Evolutionary conservation across 2,797 vertebrate species (phyloP), one percentile per base, ranked within the genome.

Genomic region (Neostethus bicornis): DNA sequence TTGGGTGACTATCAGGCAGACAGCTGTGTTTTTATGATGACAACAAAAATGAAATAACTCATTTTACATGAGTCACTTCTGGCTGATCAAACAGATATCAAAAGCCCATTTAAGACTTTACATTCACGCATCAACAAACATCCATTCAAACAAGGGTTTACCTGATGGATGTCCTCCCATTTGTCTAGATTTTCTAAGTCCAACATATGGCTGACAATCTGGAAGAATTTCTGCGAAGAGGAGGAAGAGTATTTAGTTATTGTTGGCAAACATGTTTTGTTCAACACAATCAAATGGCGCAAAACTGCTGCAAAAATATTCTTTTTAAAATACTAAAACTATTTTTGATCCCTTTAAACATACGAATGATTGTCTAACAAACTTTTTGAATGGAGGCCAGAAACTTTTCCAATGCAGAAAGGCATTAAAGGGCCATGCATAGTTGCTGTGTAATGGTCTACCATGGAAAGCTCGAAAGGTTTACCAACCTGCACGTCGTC

Each of bases 91-190:
- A 46, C 10, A 26, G 21, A 12, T 25, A 32, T 23, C 7, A 50
- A 11, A 7, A 48, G 17, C 1, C n/a, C 5, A 20, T n/a, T 12
- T 1, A 60, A 29, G 68, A 2, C 37, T 12, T 39, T 14, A 3
- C 9, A 35, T 31, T 46, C 48, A 51, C 31, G 44, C 44, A 51
- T 10, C 11, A 8, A 26, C 1, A 49, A 8, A 37, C 7, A 53
- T 2, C 46, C 3, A 32, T 31, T 14, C 31, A 64, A 2, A 28
- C 3, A 29, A 16, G 3, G 12, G 4, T 78, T 84, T 91, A 98
- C 97, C 95, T 99, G 96, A 70, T 98, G 96, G 16, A 94, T 95
- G 0, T 99, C 97, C 66, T 96, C 95, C 97, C 97, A 99, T 80
- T 95, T 98, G 3, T 95, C 94, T 4, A 92, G 81, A 84, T 99